These are phyloP conservation scores for Ptychadena robeensis DNA, from an alignment of 2,797 vertebrate species.

Conservation along the genomic window DNA sequence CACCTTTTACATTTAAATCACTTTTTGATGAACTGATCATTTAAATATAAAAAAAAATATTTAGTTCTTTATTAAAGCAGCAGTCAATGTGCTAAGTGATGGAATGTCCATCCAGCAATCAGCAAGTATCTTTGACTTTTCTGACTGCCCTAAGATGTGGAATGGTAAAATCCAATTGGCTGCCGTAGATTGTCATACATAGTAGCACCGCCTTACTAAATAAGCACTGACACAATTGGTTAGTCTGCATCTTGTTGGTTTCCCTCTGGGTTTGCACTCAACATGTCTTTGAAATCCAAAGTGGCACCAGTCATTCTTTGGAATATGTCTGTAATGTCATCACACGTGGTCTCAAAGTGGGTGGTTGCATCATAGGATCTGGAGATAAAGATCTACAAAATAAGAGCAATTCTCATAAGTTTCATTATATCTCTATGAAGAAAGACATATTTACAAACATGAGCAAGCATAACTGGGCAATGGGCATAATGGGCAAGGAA, in stretches of 20 bases:
- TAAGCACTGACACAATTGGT: neutral
- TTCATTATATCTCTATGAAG: no score
- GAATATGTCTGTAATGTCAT: slow-evolving; percentile 95
- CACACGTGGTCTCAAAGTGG: slow-evolving; percentile 92
- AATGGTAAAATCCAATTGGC: neutral
- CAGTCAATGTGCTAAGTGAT: neutral
- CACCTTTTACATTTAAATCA: neutral
- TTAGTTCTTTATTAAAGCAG: neutral
- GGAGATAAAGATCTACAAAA: slow-evolving; percentile 84
- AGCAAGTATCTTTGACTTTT: neutral
- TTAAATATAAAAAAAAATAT: neutral
- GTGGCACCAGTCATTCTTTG: slow-evolving; percentile 89
- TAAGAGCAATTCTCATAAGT: neutral
- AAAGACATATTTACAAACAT: neutral
- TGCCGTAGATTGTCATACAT: neutral
- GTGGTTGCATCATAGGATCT: slow-evolving; percentile 91
- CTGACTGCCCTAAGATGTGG: neutral
- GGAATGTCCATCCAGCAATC: neutral
- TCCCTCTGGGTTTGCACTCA: slow-evolving; percentile 78
- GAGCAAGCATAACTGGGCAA: no score
- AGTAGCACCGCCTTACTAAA: neutral
- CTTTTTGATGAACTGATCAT: neutral
- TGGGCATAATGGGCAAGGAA: no score
- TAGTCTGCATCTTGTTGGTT: neutral
- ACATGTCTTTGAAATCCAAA: slow-evolving; percentile 94